Evolutionary conservation across 2,797 vertebrate genomes (phyloP), one percentile per base, ranked within the genome.

Genomic region (Cottoperca gobio): DNA sequence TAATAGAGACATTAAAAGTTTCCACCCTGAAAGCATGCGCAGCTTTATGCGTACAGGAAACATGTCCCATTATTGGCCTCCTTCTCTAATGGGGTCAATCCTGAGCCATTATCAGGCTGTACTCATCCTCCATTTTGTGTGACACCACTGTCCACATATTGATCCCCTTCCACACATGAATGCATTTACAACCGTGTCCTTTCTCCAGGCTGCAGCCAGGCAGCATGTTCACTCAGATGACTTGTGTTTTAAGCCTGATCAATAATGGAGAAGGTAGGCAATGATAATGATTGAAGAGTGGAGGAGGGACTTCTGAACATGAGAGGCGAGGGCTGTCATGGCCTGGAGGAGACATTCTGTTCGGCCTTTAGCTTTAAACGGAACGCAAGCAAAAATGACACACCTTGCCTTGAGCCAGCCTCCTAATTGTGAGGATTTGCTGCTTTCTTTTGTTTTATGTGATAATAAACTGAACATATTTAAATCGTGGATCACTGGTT

Each of bases 81-180:
- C 46, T 24, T 55, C 57, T 69, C 46, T 86, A 86, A 85, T 82
- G 53, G 73, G 6, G 53, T 74, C 49, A 52, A 43, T 69, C 66
- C 53, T 0, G n/a, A 43, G 42, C 71, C 84, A 83, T 83, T 77
- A 61, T 70, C 59, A 60, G 63, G 17, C 5, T 31, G 42, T 57
- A 35, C 31, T 63, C 45, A 50, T 70, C 77, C 40, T 82, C 73
- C 45, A 53, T 65, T 69, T 60, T 76, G 73, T 59, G 78, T 70
- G 64, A 84, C 52, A 84, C 66, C 49, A 40, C 61, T 33, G 65
- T 84, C 78, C 76, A 73, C 62, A 58, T 81, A 84, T 84, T 59
- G 82, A 84, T 86, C 57, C 19, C 24, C 23, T 31, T 58, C 13
- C 37, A 48, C 65, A 70, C 60, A 66, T 48, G 19, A 43, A 63